Conservation (phyloP, 2,797 vertebrate species). For the Bovichtus diacanthus region DNA sequence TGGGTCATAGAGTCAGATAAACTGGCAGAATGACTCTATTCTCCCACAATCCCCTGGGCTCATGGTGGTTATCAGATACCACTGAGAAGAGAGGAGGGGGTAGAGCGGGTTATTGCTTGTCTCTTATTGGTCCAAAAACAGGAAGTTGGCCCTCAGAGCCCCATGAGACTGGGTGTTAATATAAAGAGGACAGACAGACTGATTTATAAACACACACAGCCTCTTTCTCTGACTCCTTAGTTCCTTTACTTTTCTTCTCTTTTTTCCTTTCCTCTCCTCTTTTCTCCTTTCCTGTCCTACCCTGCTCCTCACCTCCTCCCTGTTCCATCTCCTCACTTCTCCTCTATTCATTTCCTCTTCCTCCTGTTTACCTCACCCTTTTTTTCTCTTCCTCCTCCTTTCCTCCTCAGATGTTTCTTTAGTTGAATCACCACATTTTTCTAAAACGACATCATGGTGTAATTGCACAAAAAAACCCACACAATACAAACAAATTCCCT, state of each 20-base stretch:
- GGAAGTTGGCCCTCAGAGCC: constrained; percentile 72
- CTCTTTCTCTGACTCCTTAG: constrained; percentile 22
- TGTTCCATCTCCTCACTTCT: background rate
- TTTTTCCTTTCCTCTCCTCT: background rate
- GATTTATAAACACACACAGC: constrained; percentile 47
- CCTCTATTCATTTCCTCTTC: background rate
- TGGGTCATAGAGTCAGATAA: constrained; percentile 31
- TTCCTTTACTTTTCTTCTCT: constrained; percentile 6
- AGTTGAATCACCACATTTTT: constrained; percentile 69
- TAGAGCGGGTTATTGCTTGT: background rate
- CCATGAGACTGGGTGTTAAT: constrained; percentile 72
- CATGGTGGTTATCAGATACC: constrained; percentile 64
- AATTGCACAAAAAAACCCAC: constrained; percentile 26
- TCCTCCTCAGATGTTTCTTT: constrained; percentile 41
- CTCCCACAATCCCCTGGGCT: constrained; percentile 51
- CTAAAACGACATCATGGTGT: constrained; percentile 41
- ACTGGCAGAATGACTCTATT: constrained; percentile 36
- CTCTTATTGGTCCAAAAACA: constrained; percentile 67
- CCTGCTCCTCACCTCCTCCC: background rate
- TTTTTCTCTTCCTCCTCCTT: background rate
- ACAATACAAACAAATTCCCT: constrained; percentile 29
- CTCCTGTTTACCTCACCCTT: background rate
- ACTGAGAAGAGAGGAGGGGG: constrained; percentile 2
- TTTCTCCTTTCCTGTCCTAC: background rate
- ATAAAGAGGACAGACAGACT: constrained; percentile 46